Evolutionary conservation across 1,140 invertebrate species (phyloP), one percentile per base, ranked within the genome.

Genomic region (Holcopasites calliopsidis): DNA sequence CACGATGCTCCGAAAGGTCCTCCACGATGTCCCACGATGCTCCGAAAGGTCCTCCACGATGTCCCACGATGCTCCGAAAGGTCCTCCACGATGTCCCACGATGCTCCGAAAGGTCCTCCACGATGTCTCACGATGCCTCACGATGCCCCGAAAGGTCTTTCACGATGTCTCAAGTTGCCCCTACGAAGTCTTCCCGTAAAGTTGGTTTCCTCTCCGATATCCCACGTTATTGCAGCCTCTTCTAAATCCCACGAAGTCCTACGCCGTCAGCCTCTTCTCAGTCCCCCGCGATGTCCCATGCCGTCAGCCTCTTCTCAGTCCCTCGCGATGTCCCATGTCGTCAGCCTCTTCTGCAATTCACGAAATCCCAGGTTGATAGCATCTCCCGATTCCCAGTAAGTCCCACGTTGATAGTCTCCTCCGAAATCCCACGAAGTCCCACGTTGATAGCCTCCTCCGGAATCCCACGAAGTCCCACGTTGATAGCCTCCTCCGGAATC

Each of bases 391-490:
- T 61, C 23, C 33, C 55, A 58, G 3, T 18, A 40, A 26, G 13
- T 60, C 35, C 57, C 13, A 10, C 57, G 35, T 23, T 21, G 57
- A 8, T 38, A 23, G n/a, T 6, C 11, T 23, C 1, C 1, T 23
- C 1, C 6, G 4, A 26, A n/a, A n/a, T 49, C 11, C 13, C n/a
- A 58, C 72, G 58, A 70, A 49, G 52, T 65, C 13, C 31, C 57
- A n/a, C 26, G 47, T n/a, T 31, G 50, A 42, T 40, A 49, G 8
- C 50, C 50, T 69, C 49, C 76, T 78, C 68, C 71, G 6, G 33
- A 70, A 42, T 42, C 23, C 35, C 38, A 42, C 11, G 54, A 58
- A 50, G 6, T 18, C 13, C 31, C 38, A 21, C 42, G 49, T 40
- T 47, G 28, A 13, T 35, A 38, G 31, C 11, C 16, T 28, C 3